A percentile compares a stretch with the other conserved stretches of the same genome.
Evolutionary conservation across 1,140 invertebrate species (phyloP).

Genomic region (Tetranychus cinnabarinus): DNA sequence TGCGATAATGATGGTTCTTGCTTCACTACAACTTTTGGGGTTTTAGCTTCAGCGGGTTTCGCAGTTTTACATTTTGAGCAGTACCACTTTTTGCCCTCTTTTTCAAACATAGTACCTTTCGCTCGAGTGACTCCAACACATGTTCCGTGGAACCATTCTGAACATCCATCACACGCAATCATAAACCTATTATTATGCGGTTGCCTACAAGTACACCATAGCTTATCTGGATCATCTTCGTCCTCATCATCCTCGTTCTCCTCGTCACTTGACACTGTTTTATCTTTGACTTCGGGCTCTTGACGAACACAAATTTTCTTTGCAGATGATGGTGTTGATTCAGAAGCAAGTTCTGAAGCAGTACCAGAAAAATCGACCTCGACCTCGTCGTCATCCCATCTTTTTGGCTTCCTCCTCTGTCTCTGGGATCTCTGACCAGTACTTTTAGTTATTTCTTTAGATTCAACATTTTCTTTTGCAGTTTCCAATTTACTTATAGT

Average conservation of each 20-base stretch:
- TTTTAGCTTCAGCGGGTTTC: background rate
- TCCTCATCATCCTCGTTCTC: constrained; percentile 32
- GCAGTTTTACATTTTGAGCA: constrained; percentile 45
- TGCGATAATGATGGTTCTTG: background rate
- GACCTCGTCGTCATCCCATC: constrained; percentile 15
- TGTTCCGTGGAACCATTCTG: constrained; percentile 91
- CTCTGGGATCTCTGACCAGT: constrained; percentile 3
- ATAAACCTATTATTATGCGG: constrained; percentile 90
- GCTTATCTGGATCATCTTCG: constrained; percentile 71
- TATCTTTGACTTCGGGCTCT: background rate
- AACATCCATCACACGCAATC: constrained; percentile 88
- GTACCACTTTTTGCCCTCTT: constrained; percentile 62
- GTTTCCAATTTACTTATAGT: too few relatives aligned
- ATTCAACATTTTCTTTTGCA: too few relatives aligned
- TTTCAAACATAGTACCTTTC: constrained; percentile 56
- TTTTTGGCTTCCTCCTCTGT: constrained; percentile 7
- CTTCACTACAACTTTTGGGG: background rate
- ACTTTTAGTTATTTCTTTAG: background rate
- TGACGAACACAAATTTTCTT: background rate
- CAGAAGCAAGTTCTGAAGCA: background rate
- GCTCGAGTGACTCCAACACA: constrained; percentile 79
- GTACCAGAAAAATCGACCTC: constrained; percentile 22
- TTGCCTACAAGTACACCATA: constrained; percentile 86
- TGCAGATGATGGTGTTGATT: background rate
- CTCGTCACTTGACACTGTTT: background rate